Evolutionary conservation across 2,888 invertebrate species (phyloP).

Genomic region (Acronicta alni): DNA sequence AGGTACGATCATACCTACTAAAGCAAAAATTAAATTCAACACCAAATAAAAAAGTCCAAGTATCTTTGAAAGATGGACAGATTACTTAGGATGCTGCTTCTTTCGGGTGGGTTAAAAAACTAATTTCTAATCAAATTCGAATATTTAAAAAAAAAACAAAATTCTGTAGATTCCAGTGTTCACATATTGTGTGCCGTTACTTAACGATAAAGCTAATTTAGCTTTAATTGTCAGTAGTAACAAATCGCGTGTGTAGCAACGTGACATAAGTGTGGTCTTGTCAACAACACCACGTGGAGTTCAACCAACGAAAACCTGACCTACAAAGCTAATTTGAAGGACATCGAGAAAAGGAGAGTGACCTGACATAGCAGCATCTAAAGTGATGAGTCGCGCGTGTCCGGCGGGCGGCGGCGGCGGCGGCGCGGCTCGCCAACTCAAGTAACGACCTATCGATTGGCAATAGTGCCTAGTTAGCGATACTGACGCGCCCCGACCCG

Average conservation of each 20-base stretch:
- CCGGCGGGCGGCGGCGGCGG: slow-evolving; percentile 69
- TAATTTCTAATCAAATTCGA: no score
- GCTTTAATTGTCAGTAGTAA: slow-evolving; percentile 8
- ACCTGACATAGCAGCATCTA: slow-evolving; percentile 88
- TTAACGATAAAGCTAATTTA: background rate
- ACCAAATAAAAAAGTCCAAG: no score
- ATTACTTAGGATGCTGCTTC: no score
- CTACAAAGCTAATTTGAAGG: slow-evolving; percentile 90
- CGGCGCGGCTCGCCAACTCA: slow-evolving; percentile 73
- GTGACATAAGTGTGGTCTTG: slow-evolving; percentile 63
- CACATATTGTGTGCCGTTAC: background rate
- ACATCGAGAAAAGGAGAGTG: slow-evolving; percentile 90
- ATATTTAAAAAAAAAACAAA: background rate
- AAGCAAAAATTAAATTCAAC: no score
- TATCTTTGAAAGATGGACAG: no score
- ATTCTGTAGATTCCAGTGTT: background rate
- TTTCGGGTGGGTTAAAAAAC: no score
- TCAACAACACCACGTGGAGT: slow-evolving; percentile 87
- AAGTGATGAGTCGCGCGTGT: slow-evolving; percentile 88
- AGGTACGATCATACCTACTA: no score
- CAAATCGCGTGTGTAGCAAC: slow-evolving; percentile 20
- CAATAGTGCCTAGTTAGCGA: slow-evolving; percentile 88
- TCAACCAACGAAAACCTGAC: slow-evolving; percentile 86
- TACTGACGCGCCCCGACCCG: slow-evolving; percentile 66
- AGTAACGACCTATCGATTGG: slow-evolving; percentile 89